These are phyloP conservation scores for Potamarius usumacintae DNA, from an alignment of 2,113 vertebrate genomes.

Conservation along the genomic window DNA sequence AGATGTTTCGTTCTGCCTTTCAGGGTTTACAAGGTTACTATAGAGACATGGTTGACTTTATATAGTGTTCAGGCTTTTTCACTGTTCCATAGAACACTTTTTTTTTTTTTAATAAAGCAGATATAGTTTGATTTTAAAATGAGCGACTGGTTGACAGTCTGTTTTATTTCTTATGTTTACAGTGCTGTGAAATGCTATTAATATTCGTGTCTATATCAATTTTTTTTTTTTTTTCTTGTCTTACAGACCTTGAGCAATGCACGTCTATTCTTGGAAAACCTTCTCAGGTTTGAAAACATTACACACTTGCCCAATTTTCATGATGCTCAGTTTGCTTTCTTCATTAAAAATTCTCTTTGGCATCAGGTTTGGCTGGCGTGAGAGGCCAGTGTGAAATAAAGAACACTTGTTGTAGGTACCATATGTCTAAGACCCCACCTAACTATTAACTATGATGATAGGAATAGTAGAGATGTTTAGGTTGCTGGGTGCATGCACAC, in stretches of 20 bases:
- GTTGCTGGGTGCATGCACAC: constrained; percentile 37
- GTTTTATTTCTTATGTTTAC: background rate
- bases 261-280: constrained; percentile 88
- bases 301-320: background rate
- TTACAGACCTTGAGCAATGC: constrained; percentile 86
- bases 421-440: constrained; percentile 17
- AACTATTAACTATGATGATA: constrained; percentile 17
- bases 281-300: constrained; percentile 80
- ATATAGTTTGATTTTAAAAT: background rate
- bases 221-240: constrained; percentile 41
- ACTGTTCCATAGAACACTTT: background rate
- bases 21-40: background rate
- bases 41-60: constrained; percentile 15
- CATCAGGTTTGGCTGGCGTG: background rate
- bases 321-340: background rate
- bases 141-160: background rate
- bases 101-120: background rate
- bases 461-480: constrained; percentile 21
- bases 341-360: background rate
- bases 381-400: background rate
- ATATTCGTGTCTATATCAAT: background rate
- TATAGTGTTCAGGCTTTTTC: background rate
- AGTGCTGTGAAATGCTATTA: background rate
- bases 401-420: constrained; percentile 11
- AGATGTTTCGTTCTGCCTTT: constrained; percentile 48